phyloP scores from a whole-genome alignment of 2,888 invertebrate species.

The Baronia brevicornis region DNA sequence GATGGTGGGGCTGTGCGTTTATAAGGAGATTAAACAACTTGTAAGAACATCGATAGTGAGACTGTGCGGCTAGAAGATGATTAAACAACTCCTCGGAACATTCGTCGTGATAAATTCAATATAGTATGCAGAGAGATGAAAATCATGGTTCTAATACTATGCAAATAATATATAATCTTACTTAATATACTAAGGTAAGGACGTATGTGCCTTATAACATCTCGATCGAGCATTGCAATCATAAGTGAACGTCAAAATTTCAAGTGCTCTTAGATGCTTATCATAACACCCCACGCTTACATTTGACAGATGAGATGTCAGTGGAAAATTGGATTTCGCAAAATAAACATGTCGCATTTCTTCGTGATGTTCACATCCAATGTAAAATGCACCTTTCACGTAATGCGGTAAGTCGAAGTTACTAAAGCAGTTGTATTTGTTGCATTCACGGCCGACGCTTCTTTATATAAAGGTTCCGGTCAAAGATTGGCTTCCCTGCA shows the following conservation, averaged over 20 bases:
- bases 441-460: conserved; percentile 17
- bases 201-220: background rate
- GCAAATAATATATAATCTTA: no score
- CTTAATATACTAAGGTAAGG: no score
- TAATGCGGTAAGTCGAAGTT: conserved; percentile 17
- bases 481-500: conserved; percentile 37
- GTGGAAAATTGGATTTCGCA: conserved; percentile 36
- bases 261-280: conserved; percentile 38
- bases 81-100: no score
- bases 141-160: no score
- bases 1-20: no score
- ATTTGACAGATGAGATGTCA: conserved; percentile 48
- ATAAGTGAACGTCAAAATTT: conserved; percentile 26
- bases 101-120: no score
- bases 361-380: conserved; percentile 10
- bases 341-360: conserved; percentile 27
- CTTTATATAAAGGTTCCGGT: conserved; percentile 25
- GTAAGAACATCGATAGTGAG: no score
- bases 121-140: no score
- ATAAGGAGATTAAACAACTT: no score
- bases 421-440: background rate
- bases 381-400: conserved; percentile 23
- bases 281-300: conserved; percentile 44
- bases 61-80: no score
- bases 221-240: conserved; percentile 9